Percentiles rank a stretch among this genome's conserved stretches.
Conservation (phyloP, 2,888 invertebrate genomes). For the Lochmaea crataegi region DNA sequence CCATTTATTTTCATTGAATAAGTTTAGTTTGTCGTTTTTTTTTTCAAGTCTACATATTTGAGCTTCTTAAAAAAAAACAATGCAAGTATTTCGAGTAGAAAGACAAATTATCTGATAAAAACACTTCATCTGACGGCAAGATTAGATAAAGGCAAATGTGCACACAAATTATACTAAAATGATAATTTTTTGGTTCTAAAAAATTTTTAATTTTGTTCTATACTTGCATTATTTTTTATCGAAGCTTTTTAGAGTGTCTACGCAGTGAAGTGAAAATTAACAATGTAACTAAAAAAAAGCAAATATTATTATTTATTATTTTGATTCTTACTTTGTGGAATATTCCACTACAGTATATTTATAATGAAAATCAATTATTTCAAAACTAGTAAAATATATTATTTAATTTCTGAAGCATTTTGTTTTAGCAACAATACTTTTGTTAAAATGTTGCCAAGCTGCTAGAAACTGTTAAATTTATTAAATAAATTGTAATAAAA, state of each 20-base stretch:
- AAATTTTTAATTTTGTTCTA: neutral
- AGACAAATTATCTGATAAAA: no score
- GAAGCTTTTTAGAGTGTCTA: neutral
- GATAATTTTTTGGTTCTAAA: no score
- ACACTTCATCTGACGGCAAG: no score
- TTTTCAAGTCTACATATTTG: neutral
- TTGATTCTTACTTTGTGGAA: no score
- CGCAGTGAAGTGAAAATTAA: neutral
- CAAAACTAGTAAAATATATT: no score
- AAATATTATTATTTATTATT: neutral
- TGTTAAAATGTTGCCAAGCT: neutral
- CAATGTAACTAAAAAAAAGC: neutral
- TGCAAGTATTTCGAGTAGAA: neutral
- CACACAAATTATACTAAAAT: no score
- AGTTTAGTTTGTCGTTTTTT: slow-evolving; percentile 45
- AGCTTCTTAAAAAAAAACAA: neutral
- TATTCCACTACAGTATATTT: no score
- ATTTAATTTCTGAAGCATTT: no score
- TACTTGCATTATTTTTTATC: neutral
- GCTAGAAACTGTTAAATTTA: neutral
- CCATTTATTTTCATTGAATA: slow-evolving; percentile 61
- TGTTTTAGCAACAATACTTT: neutral
- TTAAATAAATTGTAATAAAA: neutral
- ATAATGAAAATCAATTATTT: no score
- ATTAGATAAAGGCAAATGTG: neutral